Evolutionary conservation across 1,140 invertebrate species (phyloP), one percentile per base, ranked within the genome.

Genomic region (Brachionus calyciflorus): DNA sequence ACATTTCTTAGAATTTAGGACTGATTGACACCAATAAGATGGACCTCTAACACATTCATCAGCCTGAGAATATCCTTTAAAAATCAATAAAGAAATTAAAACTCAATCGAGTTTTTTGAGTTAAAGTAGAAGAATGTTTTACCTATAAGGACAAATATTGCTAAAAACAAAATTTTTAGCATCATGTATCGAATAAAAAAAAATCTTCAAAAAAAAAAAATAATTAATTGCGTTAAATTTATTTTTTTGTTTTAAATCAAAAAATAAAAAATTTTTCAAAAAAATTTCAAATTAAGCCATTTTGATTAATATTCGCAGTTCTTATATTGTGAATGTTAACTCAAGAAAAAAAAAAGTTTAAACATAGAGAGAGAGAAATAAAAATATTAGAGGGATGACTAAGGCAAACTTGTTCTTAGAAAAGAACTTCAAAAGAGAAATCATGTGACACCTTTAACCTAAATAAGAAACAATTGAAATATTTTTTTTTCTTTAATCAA

Each of bases 81-180:
- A 60, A 60, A 5, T 30, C 4, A 7, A 60, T 33, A 28, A 5
- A 30, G 26, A n/a, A 57, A 12, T 26, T 33, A 12, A 30, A 37
- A 37, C 33, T 9, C 4, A 9, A n/a, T n/a, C n/a, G n/a, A n/a
- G n/a, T n/a, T 24, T 33, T 28, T 19, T 17, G 14, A 5, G 17
- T 60, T n/a, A 17, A 19, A 2, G 14, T 9, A n/a, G 1, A 26
- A 37, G 19, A 6, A 17, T 9, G 19, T 60, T 33, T 30, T 30
- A 37, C 33, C 2, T 19, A n/a, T 17, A 37, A 60, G 33, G 55
- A 60, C 30, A 40, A 40, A 60, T 37, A 7, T 17, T 40, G 55
- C 55, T 21, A 60, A 60, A 60, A 60, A 60, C 33, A 60, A 60
- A 60, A 33, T 60, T 60, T 60, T 60, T 60, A 60, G 55, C 55